These are phyloP conservation scores for Papilio aristodemus DNA, from an alignment of 1,140 invertebrate genomes.

Conservation along the genomic window DNA sequence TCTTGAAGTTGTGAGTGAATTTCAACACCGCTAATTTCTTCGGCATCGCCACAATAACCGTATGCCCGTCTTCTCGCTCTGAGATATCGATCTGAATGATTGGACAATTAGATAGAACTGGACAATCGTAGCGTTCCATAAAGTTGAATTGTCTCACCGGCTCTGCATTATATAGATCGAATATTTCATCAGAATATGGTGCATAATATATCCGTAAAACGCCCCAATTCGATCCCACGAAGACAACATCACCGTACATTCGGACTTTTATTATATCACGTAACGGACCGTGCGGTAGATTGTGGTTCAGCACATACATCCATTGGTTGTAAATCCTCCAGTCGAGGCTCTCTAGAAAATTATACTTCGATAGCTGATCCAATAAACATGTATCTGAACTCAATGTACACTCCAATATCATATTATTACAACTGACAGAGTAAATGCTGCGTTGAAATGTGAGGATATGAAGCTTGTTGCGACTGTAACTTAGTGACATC, in stretches of 20 bases:
- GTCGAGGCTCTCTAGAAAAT: slow-evolving; percentile 50
- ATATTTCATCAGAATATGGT: slow-evolving; percentile 51
- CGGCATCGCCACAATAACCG: slow-evolving; percentile 59
- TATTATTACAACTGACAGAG: slow-evolving; percentile 36
- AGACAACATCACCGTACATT: slow-evolving; percentile 56
- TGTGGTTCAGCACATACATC: slow-evolving; percentile 53
- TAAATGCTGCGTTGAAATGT: slow-evolving; percentile 54
- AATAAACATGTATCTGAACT: slow-evolving; percentile 41
- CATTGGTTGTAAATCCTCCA: slow-evolving; percentile 58
- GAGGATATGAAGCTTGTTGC: slow-evolving; percentile 45
- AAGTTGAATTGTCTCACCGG: slow-evolving; percentile 66
- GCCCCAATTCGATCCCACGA: slow-evolving; percentile 65
- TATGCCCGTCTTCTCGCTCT: slow-evolving; percentile 56
- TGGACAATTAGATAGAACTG: slow-evolving; percentile 54
- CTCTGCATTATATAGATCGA: slow-evolving; percentile 55
- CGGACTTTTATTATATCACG: slow-evolving; percentile 53
- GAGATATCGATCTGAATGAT: slow-evolving; percentile 61
- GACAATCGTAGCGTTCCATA: slow-evolving; percentile 55
- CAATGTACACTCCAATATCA: slow-evolving; percentile 39
- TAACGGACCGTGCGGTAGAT: slow-evolving; percentile 50
- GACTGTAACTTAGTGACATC: slow-evolving; percentile 46
- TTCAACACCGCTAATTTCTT: slow-evolving; percentile 60
- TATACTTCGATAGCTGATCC: slow-evolving; percentile 44
- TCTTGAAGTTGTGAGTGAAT: slow-evolving; percentile 51
- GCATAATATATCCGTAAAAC: slow-evolving; percentile 61